These are phyloP conservation scores for Eristalis pertinax DNA, from an alignment of 2,888 invertebrate species.

Conservation along the genomic window DNA sequence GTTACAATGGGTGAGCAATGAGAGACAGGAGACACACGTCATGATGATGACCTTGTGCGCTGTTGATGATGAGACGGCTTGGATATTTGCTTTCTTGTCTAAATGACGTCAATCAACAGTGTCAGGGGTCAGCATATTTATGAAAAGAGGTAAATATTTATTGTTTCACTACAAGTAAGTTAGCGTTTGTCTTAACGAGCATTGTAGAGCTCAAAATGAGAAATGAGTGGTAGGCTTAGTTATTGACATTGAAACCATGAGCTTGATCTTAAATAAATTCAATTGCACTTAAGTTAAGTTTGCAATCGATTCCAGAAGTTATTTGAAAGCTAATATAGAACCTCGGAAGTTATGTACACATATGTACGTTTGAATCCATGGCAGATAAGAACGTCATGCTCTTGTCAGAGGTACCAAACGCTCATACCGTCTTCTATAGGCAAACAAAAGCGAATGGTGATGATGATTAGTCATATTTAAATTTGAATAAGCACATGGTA, in stretches of 20 bases:
- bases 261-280: neutral
- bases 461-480: too few species aligned
- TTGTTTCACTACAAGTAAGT: neutral
- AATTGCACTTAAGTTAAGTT: neutral
- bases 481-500: too few species aligned
- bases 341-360: neutral
- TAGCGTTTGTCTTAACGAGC: neutral
- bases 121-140: neutral
- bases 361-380: too few species aligned
- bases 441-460: too few species aligned
- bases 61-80: neutral
- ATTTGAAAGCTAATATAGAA: neutral
- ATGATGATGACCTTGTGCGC: conserved; percentile 19
- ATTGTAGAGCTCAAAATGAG: neutral
- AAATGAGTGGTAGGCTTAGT: neutral
- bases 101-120: neutral
- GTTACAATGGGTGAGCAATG: neutral
- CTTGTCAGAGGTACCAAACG: too few species aligned
- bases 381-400: too few species aligned
- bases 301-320: neutral
- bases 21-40: neutral
- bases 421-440: too few species aligned
- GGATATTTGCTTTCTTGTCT: conserved; percentile 18
- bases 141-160: neutral
- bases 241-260: neutral